Base-by-base conservation (phyloP, 1,140 invertebrate species). In the Oryctes rhinoceros region DNA sequence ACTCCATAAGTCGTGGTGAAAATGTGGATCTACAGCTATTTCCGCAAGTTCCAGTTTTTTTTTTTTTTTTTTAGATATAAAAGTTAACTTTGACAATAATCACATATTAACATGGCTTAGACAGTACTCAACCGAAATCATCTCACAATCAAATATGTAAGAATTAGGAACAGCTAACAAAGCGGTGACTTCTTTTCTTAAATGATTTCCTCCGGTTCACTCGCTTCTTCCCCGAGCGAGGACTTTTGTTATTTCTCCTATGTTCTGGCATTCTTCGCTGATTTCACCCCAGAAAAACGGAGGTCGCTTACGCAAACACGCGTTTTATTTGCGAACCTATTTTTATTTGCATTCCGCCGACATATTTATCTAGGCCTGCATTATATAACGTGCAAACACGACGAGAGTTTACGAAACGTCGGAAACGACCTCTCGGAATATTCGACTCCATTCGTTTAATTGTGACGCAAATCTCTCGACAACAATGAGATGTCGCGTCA, bases 271-370 rank as follows among this genome's bases (percentile, higher is more conserved):
- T 67, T 35, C 30, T 18, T 67, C 18, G 30, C 11, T 11, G 62
- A 67, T 67, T 67, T 5, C 15, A 11, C 18, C 62, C n/a, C 62
- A 18, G 62, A 67, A 67, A 67, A 67, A 53, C 24, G 62, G n/a
- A 67, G 62, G 62, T 67, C 62, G 62, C 62, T 67, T 67, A 67
- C 62, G 20, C 62, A 67, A 67, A 67, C 62, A 67, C 11, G 20
- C 9, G 62, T 11, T 20, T 20, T 67, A 67, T 67, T 67, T 67
- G 9, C 62, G 18, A 3, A n/a, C 18, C 62, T 20, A 67, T 18
- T 67, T 67, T 67, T 67, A 67, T 67, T 67, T 67, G 62, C 62
- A 67, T 67, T 67, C 53, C 62, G 5, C 20, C 9, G 62, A 9
- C 62, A 11, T 67, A 18, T 67, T 67, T 67, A 67, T 67, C 62